Percentiles rank a stretch among this genome's conserved stretches.
phyloP scores from a whole-genome alignment of 2,888 invertebrate species.

The Diloba caeruleocephala region DNA sequence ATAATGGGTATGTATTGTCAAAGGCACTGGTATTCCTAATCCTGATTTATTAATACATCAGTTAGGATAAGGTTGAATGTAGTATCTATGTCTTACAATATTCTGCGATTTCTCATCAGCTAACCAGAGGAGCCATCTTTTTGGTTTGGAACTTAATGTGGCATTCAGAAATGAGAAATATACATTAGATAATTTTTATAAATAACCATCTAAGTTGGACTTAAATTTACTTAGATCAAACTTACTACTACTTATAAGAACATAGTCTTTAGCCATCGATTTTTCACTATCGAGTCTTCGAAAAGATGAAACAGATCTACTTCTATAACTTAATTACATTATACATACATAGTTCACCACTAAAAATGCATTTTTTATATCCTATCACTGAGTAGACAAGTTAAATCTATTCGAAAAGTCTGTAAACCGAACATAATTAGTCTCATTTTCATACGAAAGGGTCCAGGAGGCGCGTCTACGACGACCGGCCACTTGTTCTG shows the following conservation, averaged over 20 bases:
- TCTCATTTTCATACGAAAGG: conserved; percentile 72
- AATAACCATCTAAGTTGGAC: conserved; percentile 85
- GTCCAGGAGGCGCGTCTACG: conserved; percentile 59
- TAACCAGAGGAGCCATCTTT: conserved; percentile 74
- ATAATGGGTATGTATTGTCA: conserved; percentile 85
- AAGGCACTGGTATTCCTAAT: conserved; percentile 86
- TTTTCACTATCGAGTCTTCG: conserved; percentile 85
- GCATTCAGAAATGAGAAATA: conserved; percentile 83
- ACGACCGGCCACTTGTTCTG: conserved; percentile 52
- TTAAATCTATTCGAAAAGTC: conserved; percentile 89
- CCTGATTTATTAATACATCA: conserved; percentile 73
- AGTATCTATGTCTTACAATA: conserved; percentile 62
- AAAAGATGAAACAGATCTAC: conserved; percentile 89
- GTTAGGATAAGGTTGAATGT: conserved; percentile 61
- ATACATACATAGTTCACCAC: conserved; percentile 86
- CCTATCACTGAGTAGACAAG: conserved; percentile 87
- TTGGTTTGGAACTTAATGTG: conserved; percentile 83
- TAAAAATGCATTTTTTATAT: conserved; percentile 87
- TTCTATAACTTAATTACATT: conserved; percentile 81
- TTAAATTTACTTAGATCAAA: conserved; percentile 80
- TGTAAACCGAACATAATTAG: conserved; percentile 80
- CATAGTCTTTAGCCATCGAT: conserved; percentile 88
- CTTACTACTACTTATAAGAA: conserved; percentile 80
- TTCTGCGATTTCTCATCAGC: conserved; percentile 73
- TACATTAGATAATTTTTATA: conserved; percentile 83